These are phyloP conservation scores for Charadrius vociferus DNA, from an alignment of 2,113 vertebrate species.

Conservation along the genomic window DNA sequence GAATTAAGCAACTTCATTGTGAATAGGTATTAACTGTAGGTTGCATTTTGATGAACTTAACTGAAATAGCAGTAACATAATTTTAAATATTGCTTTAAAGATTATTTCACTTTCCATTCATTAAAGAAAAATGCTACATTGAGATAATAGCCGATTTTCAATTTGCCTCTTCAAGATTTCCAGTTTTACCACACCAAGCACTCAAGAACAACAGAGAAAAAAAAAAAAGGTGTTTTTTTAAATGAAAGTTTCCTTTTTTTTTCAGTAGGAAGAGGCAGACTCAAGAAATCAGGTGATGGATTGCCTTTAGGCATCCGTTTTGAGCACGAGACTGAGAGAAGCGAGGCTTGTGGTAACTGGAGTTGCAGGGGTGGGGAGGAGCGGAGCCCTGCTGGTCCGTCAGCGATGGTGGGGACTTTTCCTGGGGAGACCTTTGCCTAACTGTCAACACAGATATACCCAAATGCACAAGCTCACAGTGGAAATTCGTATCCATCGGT, in stretches of 20 bases:
- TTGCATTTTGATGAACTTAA: not conserved
- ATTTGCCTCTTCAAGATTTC: not conserved
- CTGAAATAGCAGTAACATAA: not conserved
- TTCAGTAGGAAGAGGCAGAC: not conserved
- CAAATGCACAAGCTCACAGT: not conserved
- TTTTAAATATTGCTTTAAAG: not conserved
- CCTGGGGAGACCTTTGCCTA: not conserved
- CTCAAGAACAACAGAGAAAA: not conserved
- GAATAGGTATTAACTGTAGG: not conserved
- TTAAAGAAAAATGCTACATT: not conserved
- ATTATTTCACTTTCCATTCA: not conserved
- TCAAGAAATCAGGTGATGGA: not conserved
- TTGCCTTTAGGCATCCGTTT: not conserved
- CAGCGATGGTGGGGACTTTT: not conserved
- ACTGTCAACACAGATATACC: not conserved
- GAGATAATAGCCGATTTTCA: not conserved
- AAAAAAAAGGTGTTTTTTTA: not conserved
- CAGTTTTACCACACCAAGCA: not conserved
- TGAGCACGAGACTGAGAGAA: not conserved
- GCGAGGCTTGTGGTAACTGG: not conserved
- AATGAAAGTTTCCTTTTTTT: rapidly evolving
- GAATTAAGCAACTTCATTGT: not conserved
- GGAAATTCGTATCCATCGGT: not conserved
- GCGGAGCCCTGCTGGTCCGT: not conserved
- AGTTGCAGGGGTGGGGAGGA: not conserved